These are phyloP conservation scores for Aethes cnicana DNA, from an alignment of 2,888 invertebrate genomes.

Conservation along the genomic window DNA sequence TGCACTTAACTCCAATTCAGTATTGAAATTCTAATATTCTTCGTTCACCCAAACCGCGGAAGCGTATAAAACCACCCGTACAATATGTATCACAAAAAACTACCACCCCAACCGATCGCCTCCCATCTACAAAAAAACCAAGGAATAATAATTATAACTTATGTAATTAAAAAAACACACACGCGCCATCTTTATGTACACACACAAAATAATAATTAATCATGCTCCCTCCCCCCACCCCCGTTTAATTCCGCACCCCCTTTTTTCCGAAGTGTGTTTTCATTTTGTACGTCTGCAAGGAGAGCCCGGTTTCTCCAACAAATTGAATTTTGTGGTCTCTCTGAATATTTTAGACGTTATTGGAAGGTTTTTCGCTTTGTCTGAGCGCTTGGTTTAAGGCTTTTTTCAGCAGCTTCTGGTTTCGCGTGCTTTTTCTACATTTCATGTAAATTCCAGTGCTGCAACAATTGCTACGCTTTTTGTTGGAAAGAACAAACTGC, in stretches of 20 bases:
- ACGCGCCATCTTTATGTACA: slow-evolving; percentile 67
- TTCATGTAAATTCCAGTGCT: background rate
- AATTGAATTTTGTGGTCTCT: slow-evolving; percentile 80
- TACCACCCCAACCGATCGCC: slow-evolving; percentile 14
- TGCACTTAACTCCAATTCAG: too few species aligned
- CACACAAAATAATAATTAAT: slow-evolving; percentile 82
- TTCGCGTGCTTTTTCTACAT: slow-evolving; percentile 4
- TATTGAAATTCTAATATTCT: too few species aligned
- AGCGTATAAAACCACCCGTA: slow-evolving; percentile 11
- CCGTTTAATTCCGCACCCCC: slow-evolving; percentile 71
- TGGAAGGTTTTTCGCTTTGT: slow-evolving; percentile 52
- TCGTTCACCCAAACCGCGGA: too few species aligned
- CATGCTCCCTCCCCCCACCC: slow-evolving; percentile 61
- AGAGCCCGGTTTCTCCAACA: slow-evolving; percentile 63
- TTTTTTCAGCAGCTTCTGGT: slow-evolving; percentile 19
- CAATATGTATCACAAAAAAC: slow-evolving; percentile 6
- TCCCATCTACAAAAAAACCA: slow-evolving; percentile 2
- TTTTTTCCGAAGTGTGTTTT: slow-evolving; percentile 74
- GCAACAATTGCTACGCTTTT: too few species aligned
- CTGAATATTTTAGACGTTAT: slow-evolving; percentile 76
- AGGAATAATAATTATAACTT: slow-evolving; percentile 26
- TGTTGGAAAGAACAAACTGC: too few species aligned
- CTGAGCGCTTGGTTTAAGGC: slow-evolving; percentile 29
- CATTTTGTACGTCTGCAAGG: slow-evolving; percentile 73
- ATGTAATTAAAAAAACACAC: slow-evolving; percentile 30